Conservation (phyloP, 2,797 vertebrate genomes). For the Phataginus tetradactyla region DNA sequence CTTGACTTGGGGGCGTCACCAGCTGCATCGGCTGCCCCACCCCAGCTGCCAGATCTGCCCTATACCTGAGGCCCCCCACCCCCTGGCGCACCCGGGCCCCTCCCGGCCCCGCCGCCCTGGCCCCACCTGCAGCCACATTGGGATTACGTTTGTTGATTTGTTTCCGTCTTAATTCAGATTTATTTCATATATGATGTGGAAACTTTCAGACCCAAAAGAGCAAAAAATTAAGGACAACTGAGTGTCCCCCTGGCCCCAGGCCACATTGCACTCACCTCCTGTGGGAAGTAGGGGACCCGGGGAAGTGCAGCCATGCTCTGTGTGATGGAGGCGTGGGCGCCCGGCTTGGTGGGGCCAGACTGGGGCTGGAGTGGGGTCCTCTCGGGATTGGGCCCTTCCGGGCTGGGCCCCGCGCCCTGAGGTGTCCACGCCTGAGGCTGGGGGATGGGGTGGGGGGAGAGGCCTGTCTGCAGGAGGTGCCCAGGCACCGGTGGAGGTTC, state of each 20-base stretch:
- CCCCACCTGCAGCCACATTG: neutral
- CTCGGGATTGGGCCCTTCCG: rapidly evolving
- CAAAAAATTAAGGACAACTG: neutral
- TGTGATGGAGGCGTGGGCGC: no score
- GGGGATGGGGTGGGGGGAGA: neutral
- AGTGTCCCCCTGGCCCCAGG: neutral
- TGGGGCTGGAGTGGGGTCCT: neutral
- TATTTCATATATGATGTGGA: constrained; percentile 51
- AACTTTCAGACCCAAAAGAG: constrained; percentile 60
- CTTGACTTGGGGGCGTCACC: no score
- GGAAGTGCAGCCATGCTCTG: neutral
- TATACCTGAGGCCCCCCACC: no score
- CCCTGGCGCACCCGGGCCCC: neutral
- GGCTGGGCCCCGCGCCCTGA: rapidly evolving
- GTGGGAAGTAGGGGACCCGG: neutral
- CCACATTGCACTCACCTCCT: neutral
- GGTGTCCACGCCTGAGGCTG: neutral
- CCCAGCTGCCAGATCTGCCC: neutral
- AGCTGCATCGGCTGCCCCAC: no score
- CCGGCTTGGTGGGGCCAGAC: neutral
- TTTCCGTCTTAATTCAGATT: constrained; percentile 34
- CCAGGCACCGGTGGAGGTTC: no score
- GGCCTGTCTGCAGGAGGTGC: neutral
- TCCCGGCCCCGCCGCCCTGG: neutral
- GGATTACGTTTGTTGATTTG: constrained; percentile 25